Conservation (phyloP, 2,888 invertebrate species). For the Ecliptopera silaceata region DNA sequence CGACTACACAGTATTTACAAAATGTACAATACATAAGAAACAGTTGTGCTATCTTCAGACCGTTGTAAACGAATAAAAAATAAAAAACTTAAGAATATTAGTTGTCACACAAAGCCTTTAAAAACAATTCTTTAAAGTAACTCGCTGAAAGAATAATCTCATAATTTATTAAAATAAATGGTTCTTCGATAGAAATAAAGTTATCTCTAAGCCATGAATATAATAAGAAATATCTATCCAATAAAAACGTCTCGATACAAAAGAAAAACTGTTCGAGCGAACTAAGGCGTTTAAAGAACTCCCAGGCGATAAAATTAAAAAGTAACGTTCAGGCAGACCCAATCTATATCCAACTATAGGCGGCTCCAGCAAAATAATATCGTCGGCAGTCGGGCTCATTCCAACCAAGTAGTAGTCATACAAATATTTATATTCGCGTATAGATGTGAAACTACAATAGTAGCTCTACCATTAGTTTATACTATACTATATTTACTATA, state of each 20-base stretch:
- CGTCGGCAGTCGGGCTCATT: slow-evolving; percentile 33
- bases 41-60: no score
- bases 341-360: slow-evolving; percentile 34
- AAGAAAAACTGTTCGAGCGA: slow-evolving; percentile 12
- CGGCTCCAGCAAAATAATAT: slow-evolving; percentile 31
- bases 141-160: no score
- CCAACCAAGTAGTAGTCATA: slow-evolving; percentile 49
- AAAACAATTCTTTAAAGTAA: no score
- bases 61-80: no score
- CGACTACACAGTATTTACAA: no score
- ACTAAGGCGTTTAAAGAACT: slow-evolving; percentile 22
- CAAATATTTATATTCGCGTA: background rate
- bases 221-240: background rate
- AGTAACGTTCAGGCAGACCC: slow-evolving; percentile 28
- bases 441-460: slow-evolving; percentile 22
- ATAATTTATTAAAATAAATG: no score
- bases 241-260: slow-evolving; percentile 9
- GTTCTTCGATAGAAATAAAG: background rate
- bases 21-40: no score
- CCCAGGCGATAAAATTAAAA: slow-evolving; percentile 30
- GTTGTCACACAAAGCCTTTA: no score
- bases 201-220: background rate
- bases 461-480: no score
- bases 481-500: no score
- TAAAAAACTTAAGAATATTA: no score